Conservation (phyloP, 2,888 invertebrate species). For the Aspidiotus destructor region DNA sequence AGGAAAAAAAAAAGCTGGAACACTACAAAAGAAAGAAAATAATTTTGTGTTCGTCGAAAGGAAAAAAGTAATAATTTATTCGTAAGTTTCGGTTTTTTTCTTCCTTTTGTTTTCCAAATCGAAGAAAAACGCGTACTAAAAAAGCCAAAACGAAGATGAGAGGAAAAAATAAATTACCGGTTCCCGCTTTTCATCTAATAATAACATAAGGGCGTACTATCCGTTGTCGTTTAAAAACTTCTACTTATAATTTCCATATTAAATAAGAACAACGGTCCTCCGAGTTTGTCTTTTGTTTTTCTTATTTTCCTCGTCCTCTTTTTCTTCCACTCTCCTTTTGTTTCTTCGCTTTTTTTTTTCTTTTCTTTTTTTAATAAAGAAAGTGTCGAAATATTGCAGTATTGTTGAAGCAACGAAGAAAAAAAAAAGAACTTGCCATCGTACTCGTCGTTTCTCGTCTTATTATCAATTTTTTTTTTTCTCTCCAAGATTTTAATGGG, state of each 20-base stretch:
- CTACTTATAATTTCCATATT: slow-evolving; percentile 32
- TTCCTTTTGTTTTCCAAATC: slow-evolving; percentile 21
- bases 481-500: slow-evolving; percentile 10
- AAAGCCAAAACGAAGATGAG: slow-evolving; percentile 26
- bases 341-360: slow-evolving; percentile 18
- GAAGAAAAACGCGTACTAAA: slow-evolving; percentile 13
- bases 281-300: slow-evolving; percentile 22
- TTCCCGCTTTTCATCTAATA: slow-evolving; percentile 31
- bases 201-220: slow-evolving; percentile 25
- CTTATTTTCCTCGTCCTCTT: slow-evolving; percentile 13
- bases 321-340: slow-evolving; percentile 7
- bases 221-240: slow-evolving; percentile 26
- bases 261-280: slow-evolving; percentile 30
- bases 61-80: slow-evolving; percentile 30
- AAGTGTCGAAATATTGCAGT: slow-evolving; percentile 13
- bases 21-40: slow-evolving; percentile 11
- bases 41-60: slow-evolving; percentile 9
- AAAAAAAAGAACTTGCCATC: slow-evolving; percentile 6
- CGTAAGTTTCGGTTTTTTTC: slow-evolving; percentile 11
- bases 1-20: not conserved
- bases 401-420: not conserved
- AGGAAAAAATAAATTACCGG: slow-evolving; percentile 30
- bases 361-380: slow-evolving; percentile 8
- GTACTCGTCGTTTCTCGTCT: slow-evolving; percentile 5
- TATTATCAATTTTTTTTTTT: slow-evolving; percentile 8